Evolutionary conservation across 2,797 vertebrate species (phyloP).

Genomic region (Valencia hispanica): DNA sequence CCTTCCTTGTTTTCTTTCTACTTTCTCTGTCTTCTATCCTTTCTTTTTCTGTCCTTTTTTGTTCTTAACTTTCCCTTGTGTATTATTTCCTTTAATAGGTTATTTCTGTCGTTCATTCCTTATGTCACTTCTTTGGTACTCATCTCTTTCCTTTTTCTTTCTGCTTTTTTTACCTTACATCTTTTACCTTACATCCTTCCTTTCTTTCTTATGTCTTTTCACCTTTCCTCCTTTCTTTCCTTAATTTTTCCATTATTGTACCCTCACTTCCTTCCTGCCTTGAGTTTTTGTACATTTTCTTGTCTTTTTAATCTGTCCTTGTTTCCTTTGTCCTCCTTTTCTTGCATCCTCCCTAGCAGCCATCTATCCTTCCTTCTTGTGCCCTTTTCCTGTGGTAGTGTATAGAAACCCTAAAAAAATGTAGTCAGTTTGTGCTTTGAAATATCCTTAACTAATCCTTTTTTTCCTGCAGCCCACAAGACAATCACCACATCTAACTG

Average conservation of each 20-base stretch:
- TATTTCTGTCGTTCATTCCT: neutral
- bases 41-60: no score
- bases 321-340: neutral
- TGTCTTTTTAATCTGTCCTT: neutral
- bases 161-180: neutral
- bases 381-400: neutral
- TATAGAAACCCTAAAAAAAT: neutral
- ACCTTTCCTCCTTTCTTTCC: no score
- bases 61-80: neutral
- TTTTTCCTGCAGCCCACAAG: slow-evolving; percentile 67
- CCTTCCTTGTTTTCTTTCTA: neutral
- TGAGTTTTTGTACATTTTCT: neutral
- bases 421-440: neutral
- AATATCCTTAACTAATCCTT: neutral
- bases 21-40: neutral
- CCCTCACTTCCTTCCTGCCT: neutral
- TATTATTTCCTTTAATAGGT: neutral
- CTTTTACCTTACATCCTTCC: neutral
- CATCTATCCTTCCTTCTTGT: neutral
- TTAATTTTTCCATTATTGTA: no score
- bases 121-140: no score
- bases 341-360: neutral
- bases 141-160: neutral
- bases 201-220: no score
- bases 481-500: slow-evolving; percentile 73